Evolutionary conservation across 2,888 invertebrate species (phyloP), one percentile per base, ranked within the genome.

Genomic region (Syrista parreyssii): DNA sequence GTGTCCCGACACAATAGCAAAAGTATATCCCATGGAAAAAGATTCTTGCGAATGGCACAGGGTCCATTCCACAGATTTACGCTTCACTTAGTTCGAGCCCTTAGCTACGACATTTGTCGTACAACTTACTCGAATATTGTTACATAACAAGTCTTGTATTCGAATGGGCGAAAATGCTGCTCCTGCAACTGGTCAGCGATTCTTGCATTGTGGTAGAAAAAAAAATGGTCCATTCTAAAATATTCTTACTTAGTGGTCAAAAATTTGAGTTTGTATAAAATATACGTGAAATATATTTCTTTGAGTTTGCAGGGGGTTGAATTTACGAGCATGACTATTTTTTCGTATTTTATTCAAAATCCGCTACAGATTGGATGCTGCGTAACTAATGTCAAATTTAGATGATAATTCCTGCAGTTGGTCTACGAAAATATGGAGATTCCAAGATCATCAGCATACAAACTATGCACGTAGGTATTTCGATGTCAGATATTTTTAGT

Each of bases 11-110:
- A 85, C 85, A 86, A 86, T 83, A 76, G 79, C 77, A 68, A 76
- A 83, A 81, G 82, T 76, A 68, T 69, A 78, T 80, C 77, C 77
- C 81, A 84, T 82, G 83, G 84, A 85, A 86, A 83, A 81, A 83
- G 85, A 85, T 84, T 80, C 79, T 80, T 77, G 80, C 82, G 81
- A 82, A 84, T 82, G 77, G 81, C 82, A 73, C 80, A 55, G 79
- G 83, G 82, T 55, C 55, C 55, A 86, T 85, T 83, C 84, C 87
- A 85, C 88, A 88, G 88, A 88, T 90, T 91, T 83, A 90, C 89
- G 91, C 89, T 90, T 90, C 91, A 90, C 90, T 91, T 91, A 90
- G 88, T 90, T 89, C 89, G 89, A 91, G 88, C 89, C 89, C 84
- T 84, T 85, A 83, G 55, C 55, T 82, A 84, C 88, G 89, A 90